Evolutionary conservation across 1,140 invertebrate genomes (phyloP).

Genomic region (Ceratosolen fusciceps): DNA sequence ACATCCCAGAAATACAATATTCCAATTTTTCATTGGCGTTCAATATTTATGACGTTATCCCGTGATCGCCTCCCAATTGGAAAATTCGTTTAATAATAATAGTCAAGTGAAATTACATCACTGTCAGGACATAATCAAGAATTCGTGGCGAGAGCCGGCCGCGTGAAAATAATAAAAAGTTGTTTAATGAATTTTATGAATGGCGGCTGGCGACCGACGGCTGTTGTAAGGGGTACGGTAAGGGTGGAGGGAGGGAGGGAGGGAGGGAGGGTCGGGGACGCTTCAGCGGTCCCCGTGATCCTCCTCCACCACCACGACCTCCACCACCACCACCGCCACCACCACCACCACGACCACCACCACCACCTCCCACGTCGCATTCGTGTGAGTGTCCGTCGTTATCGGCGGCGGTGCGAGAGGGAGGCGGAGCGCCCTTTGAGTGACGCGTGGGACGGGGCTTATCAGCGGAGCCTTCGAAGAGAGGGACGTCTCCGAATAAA

Average conservation of each 20-base stretch:
- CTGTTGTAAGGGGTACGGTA: not conserved
- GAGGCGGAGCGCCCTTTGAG: no score
- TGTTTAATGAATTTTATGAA: constrained; percentile 36
- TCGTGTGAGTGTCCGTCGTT: no score
- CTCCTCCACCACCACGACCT: no score
- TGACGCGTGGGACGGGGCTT: no score
- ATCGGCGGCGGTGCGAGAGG: no score
- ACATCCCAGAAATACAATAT: constrained; percentile 35
- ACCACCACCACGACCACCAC: no score
- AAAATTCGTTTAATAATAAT: constrained; percentile 46
- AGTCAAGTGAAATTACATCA: constrained; percentile 41
- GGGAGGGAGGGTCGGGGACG: constrained; percentile 45
- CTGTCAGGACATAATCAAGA: constrained; percentile 28
- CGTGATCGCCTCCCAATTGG: constrained; percentile 21
- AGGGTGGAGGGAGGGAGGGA: constrained; percentile 3
- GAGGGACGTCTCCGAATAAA: no score
- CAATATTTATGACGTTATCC: constrained; percentile 47
- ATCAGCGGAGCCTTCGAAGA: no score
- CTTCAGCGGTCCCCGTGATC: not conserved
- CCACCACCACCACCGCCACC: no score
- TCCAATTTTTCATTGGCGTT: constrained; percentile 46
- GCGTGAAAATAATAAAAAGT: constrained; percentile 25
- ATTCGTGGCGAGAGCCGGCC: not conserved
- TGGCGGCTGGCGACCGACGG: constrained; percentile 17
- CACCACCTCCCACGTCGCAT: no score